A percentile compares a stretch with the other conserved stretches of the same genome.
Conservation (phyloP, 2,797 vertebrate genomes). For the Atherinosoma microstoma region DNA sequence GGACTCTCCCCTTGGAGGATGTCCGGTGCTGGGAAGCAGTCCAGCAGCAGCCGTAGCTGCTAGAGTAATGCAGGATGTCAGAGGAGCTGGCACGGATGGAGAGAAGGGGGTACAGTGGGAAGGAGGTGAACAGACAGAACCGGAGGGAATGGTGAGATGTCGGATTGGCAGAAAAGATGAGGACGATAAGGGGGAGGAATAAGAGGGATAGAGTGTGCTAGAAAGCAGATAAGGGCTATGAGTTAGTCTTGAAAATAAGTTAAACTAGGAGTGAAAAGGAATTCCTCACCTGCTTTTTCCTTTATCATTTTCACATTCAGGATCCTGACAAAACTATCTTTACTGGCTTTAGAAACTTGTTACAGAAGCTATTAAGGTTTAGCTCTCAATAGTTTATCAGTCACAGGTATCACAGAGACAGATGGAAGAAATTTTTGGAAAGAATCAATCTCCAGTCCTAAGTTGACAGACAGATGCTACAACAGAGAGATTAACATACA, state of each 20-base stretch:
- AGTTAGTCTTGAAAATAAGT: slow-evolving; percentile 52
- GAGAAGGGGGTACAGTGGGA: slow-evolving; percentile 40
- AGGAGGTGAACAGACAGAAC: slow-evolving; percentile 50
- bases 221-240: slow-evolving; percentile 46
- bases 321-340: background rate
- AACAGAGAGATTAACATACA: background rate
- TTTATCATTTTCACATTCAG: slow-evolving; percentile 25
- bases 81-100: slow-evolving; percentile 71
- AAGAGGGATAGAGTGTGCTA: slow-evolving; percentile 52
- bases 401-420: slow-evolving; percentile 3
- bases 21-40: slow-evolving; percentile 75
- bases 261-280: slow-evolving; percentile 41
- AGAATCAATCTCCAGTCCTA: background rate
- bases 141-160: slow-evolving; percentile 48
- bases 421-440: background rate
- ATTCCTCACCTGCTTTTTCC: slow-evolving; percentile 20
- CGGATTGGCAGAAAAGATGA: slow-evolving; percentile 55
- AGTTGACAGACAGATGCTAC: background rate
- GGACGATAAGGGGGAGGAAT: slow-evolving; percentile 33
- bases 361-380: slow-evolving; percentile 18
- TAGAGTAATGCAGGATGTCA: slow-evolving; percentile 74
- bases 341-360: background rate
- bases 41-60: slow-evolving; percentile 76
- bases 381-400: slow-evolving; percentile 16
- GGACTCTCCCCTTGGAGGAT: slow-evolving; percentile 79